Conservation (phyloP, 2,888 invertebrate species). For the Nebria brevicollis region DNA sequence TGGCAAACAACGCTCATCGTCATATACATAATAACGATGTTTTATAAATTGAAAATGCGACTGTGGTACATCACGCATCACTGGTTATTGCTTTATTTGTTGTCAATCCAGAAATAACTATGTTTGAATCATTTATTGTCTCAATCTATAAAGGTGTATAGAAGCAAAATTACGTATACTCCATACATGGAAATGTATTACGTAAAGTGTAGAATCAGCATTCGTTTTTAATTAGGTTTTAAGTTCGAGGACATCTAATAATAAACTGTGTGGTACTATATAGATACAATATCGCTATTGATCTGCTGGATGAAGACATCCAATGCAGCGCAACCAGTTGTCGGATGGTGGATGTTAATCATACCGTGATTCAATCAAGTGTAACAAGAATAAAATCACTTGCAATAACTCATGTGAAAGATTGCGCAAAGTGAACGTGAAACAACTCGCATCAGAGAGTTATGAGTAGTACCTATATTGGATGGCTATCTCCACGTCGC, state of each 20-base stretch:
- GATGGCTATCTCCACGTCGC: not conserved
- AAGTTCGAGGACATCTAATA: no score
- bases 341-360: not conserved
- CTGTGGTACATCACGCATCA: not conserved
- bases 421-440: not conserved
- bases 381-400: not conserved
- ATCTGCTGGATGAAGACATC: not conserved
- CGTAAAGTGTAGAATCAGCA: no score
- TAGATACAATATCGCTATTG: no score
- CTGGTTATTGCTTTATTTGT: slow-evolving; percentile 15
- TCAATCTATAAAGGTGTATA: no score
- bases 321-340: not conserved
- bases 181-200: no score
- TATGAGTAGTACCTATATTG: no score
- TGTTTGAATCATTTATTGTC: not conserved
- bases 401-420: not conserved
- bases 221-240: no score
- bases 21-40: not conserved
- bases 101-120: not conserved
- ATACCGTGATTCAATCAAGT: not conserved
- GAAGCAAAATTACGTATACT: no score
- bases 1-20: not conserved
- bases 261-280: no score
- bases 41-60: slow-evolving; percentile 1
- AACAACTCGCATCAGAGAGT: no score